Conservation (phyloP, 2,797 vertebrate species). For the Tympanoctomys barrerae region DNA sequence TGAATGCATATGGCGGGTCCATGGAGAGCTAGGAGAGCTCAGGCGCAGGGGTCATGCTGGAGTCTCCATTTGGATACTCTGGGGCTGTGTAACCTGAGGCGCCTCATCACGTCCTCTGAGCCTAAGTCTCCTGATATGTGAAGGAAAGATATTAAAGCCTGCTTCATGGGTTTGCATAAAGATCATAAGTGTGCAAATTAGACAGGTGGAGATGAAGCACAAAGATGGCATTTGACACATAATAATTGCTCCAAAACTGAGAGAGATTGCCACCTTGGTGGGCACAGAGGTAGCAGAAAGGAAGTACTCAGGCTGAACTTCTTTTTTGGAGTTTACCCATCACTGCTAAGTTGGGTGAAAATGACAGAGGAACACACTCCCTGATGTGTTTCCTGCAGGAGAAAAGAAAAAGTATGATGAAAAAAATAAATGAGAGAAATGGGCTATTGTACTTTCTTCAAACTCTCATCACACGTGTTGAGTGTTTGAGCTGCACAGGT, state of each 20-base stretch:
- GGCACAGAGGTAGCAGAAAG: background rate
- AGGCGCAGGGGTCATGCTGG: background rate
- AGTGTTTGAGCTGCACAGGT: background rate
- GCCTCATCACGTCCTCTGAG: background rate
- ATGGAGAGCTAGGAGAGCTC: background rate
- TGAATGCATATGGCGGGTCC: fast-evolving
- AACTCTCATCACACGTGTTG: background rate
- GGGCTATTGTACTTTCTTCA: background rate
- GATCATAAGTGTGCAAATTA: background rate
- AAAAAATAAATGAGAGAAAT: slow-evolving; percentile 28
- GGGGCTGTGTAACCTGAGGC: background rate
- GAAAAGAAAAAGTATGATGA: background rate
- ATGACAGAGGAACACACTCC: background rate
- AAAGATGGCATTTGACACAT: background rate
- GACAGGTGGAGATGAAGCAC: background rate
- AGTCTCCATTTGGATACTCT: background rate
- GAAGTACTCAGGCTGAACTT: background rate
- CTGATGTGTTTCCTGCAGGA: background rate
- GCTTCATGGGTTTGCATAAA: background rate
- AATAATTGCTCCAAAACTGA: background rate
- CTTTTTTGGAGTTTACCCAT: background rate
- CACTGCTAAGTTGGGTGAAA: background rate
- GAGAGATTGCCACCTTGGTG: background rate
- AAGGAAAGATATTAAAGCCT: background rate
- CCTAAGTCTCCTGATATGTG: background rate